Evolutionary conservation across 2,113 vertebrate genomes (phyloP).

Genomic region (Haplotaxodon microlepis): DNA sequence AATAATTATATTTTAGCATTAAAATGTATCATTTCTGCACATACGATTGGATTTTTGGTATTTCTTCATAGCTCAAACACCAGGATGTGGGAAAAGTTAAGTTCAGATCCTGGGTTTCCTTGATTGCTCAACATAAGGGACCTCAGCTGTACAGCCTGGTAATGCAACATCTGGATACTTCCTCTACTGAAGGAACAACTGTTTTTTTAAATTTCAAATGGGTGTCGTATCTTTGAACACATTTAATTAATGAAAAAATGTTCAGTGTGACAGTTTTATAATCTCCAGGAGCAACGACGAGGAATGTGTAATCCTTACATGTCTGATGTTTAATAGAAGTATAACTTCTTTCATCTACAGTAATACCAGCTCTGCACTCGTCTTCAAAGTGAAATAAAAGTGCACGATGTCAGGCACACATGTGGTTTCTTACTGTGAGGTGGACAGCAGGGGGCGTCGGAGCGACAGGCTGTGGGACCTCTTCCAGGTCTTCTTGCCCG

Average conservation of each 20-base stretch:
- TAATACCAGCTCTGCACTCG: accelerated
- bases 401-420: background rate
- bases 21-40: background rate
- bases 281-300: background rate
- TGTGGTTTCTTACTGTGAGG: constrained; percentile 77
- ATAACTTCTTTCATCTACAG: background rate
- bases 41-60: background rate
- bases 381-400: background rate
- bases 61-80: background rate
- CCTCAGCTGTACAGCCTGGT: accelerated
- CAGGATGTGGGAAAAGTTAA: background rate
- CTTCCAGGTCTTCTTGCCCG: constrained; percentile 90
- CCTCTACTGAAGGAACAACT: background rate
- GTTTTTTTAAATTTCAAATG: background rate
- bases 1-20: background rate
- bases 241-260: background rate
- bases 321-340: background rate
- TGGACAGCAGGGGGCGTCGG: constrained; percentile 82
- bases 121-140: background rate
- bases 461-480: constrained; percentile 88
- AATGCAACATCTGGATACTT: background rate
- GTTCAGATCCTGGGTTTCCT: background rate
- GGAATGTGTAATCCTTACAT: background rate
- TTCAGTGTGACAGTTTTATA: background rate
- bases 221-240: accelerated